phyloP scores from a whole-genome alignment of 2,888 invertebrate genomes.

The Torymus texanus region DNA sequence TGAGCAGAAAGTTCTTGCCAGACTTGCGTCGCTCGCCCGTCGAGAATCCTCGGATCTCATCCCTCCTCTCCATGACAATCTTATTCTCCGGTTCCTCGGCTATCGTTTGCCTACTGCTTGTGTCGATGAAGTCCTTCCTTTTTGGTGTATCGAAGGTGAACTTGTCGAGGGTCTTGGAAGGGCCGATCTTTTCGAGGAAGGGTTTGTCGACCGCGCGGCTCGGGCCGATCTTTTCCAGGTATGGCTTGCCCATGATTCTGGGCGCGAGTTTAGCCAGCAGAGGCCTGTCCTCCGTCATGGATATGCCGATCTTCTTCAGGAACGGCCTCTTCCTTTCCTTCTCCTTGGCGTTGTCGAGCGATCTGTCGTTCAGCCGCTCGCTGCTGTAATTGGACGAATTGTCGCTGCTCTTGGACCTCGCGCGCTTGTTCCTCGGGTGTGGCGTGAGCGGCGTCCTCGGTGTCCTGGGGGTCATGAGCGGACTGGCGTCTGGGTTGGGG shows the following conservation, averaged over 20 bases:
- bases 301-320: constrained; percentile 71
- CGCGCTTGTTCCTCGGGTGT: constrained; percentile 67
- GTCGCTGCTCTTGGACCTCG: constrained; percentile 73
- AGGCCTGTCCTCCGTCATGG: constrained; percentile 72
- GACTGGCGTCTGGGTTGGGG: constrained; percentile 70
- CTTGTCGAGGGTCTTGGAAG: constrained; percentile 71
- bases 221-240: constrained; percentile 72
- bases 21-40: constrained; percentile 63
- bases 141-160: constrained; percentile 67
- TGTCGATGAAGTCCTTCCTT: constrained; percentile 46
- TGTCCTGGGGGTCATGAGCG: constrained; percentile 70
- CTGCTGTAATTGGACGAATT: constrained; percentile 72
- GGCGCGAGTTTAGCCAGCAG: constrained; percentile 69
- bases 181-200: constrained; percentile 70
- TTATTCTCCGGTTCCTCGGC: constrained; percentile 36
- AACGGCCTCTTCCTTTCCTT: constrained; percentile 68
- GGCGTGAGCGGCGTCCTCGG: constrained; percentile 71
- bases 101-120: constrained; percentile 27
- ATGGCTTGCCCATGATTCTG: constrained; percentile 70
- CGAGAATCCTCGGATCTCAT: constrained; percentile 46
- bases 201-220: constrained; percentile 71
- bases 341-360: constrained; percentile 52
- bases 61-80: constrained; percentile 18
- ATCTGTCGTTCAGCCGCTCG: constrained; percentile 66
- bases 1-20: constrained; percentile 69